These are phyloP conservation scores for Drosophila mulleri DNA, from an alignment of 2,888 invertebrate genomes.

Conservation along the genomic window DNA sequence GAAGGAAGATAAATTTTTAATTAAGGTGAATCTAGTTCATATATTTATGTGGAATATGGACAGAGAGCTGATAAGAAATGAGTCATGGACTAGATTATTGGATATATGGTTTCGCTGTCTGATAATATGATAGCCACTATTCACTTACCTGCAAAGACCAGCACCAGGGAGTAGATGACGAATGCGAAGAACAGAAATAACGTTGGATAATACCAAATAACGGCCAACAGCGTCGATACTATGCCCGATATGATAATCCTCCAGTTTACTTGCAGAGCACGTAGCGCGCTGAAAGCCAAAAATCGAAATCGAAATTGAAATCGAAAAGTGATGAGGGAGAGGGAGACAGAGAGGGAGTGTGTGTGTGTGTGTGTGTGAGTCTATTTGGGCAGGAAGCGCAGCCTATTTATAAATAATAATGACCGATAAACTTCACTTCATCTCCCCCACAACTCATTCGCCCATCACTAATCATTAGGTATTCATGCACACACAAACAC, in stretches of 20 bases:
- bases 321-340: not conserved
- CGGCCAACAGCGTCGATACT: constrained; percentile 79
- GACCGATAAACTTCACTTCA: constrained; percentile 11
- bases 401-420: constrained; percentile 51
- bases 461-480: constrained; percentile 12
- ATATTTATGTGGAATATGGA: constrained; percentile 9
- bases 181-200: constrained; percentile 84
- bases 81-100: constrained; percentile 34
- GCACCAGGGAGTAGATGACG: constrained; percentile 82
- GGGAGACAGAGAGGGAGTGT: not conserved
- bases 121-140: constrained; percentile 12
- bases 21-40: constrained; percentile 36
- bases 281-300: constrained; percentile 56
- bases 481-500: constrained; percentile 18
- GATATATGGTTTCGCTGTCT: constrained; percentile 25
- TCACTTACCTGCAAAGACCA: constrained; percentile 83
- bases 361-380: too few species aligned
- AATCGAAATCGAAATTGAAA: constrained; percentile 8
- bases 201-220: constrained; percentile 85
- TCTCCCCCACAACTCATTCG: not conserved
- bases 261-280: constrained; percentile 82
- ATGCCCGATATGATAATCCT: constrained; percentile 80
- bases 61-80: constrained; percentile 33
- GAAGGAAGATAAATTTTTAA: constrained; percentile 56
- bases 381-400: constrained; percentile 2